Conservation (phyloP, 2,113 vertebrate species). For the Limnothrissa miodon region DNA sequence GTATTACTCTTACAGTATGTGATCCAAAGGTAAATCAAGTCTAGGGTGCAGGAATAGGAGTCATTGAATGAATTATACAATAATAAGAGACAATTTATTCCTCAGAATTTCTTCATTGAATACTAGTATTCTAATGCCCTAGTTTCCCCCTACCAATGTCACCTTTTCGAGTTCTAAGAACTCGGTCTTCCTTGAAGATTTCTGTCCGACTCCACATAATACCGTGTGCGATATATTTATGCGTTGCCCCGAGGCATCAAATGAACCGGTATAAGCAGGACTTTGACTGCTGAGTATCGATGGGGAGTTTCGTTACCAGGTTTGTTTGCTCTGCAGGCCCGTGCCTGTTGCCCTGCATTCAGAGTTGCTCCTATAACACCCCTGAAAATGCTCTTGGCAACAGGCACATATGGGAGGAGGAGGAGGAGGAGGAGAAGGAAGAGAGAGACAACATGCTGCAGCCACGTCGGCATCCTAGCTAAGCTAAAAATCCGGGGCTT, state of each 20-base stretch:
- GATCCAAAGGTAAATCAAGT: neutral
- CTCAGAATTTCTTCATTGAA: no score
- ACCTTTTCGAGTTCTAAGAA: no score
- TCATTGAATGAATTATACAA: no score
- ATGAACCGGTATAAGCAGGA: neutral
- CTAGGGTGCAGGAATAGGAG: neutral
- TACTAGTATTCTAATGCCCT: no score
- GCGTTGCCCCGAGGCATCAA: neutral
- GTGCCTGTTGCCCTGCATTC: conserved; percentile 30
- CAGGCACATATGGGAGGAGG: neutral
- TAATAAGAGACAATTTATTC: no score
- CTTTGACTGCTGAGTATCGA: neutral
- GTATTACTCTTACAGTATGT: neutral
- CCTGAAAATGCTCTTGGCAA: neutral
- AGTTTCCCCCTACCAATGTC: no score
- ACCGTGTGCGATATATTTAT: neutral
- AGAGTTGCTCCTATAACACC: conserved; percentile 14
- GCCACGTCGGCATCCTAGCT: neutral
- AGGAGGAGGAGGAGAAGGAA: neutral
- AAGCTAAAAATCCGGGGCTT: neutral
- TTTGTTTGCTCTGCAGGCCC: conserved; percentile 38
- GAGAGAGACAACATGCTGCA: neutral
- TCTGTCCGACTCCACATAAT: no score
- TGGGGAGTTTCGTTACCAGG: neutral
- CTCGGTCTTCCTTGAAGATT: no score